A percentile compares a stretch with the other conserved stretches of the same genome.
Evolutionary conservation across 2,113 vertebrate species (phyloP).

Genomic region (Anarrhichthys ocellatus): DNA sequence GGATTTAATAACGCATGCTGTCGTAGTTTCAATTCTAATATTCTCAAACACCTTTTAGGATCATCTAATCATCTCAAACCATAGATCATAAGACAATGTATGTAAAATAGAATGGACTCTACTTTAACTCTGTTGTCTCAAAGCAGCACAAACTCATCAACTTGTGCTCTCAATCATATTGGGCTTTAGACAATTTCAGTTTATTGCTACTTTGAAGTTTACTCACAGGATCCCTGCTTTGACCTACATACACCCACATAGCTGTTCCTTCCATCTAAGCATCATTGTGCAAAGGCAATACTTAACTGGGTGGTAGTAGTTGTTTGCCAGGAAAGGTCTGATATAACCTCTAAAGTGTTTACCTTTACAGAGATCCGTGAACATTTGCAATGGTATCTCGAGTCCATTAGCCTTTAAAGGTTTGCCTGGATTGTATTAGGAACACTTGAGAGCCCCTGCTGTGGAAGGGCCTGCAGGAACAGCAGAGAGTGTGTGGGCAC

Average conservation of each 20-base stretch:
- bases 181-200: background rate
- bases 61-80: background rate
- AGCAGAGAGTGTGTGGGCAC: constrained; percentile 64
- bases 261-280: background rate
- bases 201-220: background rate
- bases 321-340: background rate
- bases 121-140: background rate
- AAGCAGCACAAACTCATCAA: background rate
- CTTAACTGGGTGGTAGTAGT: background rate
- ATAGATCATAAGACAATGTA: too few species aligned
- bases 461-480: constrained; percentile 53
- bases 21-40: background rate
- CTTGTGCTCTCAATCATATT: background rate
- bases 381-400: constrained; percentile 52
- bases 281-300: constrained; percentile 14
- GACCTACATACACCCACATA: background rate
- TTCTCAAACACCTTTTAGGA: background rate
- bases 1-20: constrained; percentile 20
- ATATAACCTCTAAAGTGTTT: constrained; percentile 19
- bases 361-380: constrained; percentile 21
- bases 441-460: constrained; percentile 64
- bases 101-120: too few species aligned
- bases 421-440: constrained; percentile 67
- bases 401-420: constrained; percentile 76
- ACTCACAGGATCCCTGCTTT: background rate